Evolutionary conservation across 2,113 vertebrate species (phyloP).

Genomic region (Chaetodon auriga): DNA sequence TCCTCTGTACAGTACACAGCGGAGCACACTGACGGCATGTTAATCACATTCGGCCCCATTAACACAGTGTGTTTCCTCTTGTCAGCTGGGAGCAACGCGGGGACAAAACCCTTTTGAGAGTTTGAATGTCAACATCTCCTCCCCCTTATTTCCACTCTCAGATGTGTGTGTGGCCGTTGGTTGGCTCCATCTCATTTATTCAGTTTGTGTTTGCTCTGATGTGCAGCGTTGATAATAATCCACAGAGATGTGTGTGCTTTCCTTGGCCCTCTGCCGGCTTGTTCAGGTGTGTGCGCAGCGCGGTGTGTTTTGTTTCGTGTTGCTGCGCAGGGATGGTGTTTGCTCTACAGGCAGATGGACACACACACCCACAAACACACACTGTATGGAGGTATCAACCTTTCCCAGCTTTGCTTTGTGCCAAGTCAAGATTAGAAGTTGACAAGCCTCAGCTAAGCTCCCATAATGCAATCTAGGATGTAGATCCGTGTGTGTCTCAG

Average conservation of each 20-base stretch:
- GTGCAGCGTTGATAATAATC: constrained; percentile 20
- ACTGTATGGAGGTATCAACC: not conserved
- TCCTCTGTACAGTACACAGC: constrained; percentile 24
- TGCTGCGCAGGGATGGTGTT: constrained; percentile 10
- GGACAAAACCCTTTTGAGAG: constrained; percentile 62
- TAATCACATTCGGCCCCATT: constrained; percentile 60
- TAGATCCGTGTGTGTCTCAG: not conserved
- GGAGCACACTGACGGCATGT: constrained; percentile 43
- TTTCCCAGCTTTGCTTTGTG: constrained; percentile 17
- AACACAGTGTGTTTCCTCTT: constrained; percentile 47
- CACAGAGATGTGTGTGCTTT: constrained; percentile 10
- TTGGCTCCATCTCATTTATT: not conserved
- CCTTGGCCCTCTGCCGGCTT: not conserved
- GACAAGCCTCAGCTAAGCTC: constrained; percentile 32
- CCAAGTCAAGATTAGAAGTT: constrained; percentile 50
- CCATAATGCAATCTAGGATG: not conserved
- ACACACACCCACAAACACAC: not conserved
- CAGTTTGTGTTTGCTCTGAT: not conserved
- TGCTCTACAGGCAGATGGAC: constrained; percentile 41
- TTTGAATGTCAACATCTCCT: constrained; percentile 71
- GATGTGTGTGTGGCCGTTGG: not conserved
- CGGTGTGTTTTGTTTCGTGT: constrained; percentile 8
- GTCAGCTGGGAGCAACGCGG: constrained; percentile 41
- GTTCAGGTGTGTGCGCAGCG: constrained; percentile 11
- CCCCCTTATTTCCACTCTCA: constrained; percentile 24